Evolutionary conservation across 2,113 vertebrate species (phyloP).

Genomic region (Elaphurus davidianus): DNA sequence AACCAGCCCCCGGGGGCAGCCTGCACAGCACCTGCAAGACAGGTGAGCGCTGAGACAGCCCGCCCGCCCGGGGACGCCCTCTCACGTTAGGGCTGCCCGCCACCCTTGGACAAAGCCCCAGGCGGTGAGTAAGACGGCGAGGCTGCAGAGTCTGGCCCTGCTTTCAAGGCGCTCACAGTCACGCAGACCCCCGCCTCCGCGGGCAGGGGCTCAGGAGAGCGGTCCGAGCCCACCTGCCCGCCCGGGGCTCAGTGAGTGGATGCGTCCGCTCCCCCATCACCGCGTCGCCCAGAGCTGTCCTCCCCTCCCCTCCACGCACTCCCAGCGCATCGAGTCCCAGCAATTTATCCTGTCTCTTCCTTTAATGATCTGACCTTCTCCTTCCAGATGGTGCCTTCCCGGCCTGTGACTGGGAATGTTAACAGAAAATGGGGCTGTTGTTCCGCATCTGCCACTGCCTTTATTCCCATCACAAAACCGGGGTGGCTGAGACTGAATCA

Average conservation of each 20-base stretch:
- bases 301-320: background rate
- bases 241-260: fast-evolving
- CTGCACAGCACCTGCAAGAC: fast-evolving
- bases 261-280: fast-evolving
- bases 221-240: fast-evolving
- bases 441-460: constrained; percentile 53
- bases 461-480: background rate
- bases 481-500: background rate
- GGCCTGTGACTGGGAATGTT: background rate
- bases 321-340: background rate
- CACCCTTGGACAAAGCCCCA: background rate
- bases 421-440: constrained; percentile 16
- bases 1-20: fast-evolving
- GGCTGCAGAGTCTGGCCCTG: fast-evolving
- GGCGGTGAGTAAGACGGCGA: fast-evolving
- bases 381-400: constrained; percentile 61
- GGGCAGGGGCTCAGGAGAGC: fast-evolving
- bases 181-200: fast-evolving
- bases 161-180: background rate
- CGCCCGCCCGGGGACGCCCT: fast-evolving
- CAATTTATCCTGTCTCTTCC: background rate
- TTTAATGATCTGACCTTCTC: constrained; percentile 65
- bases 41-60: background rate
- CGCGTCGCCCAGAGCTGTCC: fast-evolving
- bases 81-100: background rate